A percentile compares a stretch with the other conserved stretches of the same genome.
These are phyloP conservation scores for Ctenosaura bakeri DNA, from an alignment of 2,797 vertebrate genomes.

Conservation along the genomic window DNA sequence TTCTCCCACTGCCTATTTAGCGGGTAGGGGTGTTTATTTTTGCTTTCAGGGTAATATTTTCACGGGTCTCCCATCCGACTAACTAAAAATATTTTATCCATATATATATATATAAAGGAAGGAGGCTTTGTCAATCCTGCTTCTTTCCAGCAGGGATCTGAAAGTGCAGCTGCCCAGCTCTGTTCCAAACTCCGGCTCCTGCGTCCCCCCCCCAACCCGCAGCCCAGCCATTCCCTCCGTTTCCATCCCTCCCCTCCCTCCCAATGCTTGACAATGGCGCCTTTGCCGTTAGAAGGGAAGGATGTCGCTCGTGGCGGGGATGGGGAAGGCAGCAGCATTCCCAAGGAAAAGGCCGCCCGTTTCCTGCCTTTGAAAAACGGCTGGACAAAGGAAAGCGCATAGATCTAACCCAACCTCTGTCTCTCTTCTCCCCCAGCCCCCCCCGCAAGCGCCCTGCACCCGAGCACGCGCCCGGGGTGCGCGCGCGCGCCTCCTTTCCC, in stretches of 20 bases:
- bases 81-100: neutral
- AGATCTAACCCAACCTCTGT: neutral
- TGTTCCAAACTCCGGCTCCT: neutral
- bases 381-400: constrained; percentile 62
- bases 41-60: neutral
- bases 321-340: constrained; percentile 26
- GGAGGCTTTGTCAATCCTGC: neutral
- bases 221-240: constrained; percentile 2
- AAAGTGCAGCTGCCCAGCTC: neutral
- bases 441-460: too few species aligned
- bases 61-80: neutral
- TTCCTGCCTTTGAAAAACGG: constrained; percentile 28
- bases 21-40: too few species aligned
- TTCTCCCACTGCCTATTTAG: neutral
- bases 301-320: neutral
- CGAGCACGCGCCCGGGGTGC: too few species aligned
- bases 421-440: neutral
- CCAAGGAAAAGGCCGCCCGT: constrained; percentile 20
- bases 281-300: constrained; percentile 42
- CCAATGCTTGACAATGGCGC: constrained; percentile 71
- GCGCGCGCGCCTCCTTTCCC: neutral
- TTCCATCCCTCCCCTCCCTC: neutral
- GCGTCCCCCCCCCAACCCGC: neutral
- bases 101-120: too few species aligned
- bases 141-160: neutral